Base-by-base conservation (phyloP, 2,797 vertebrate species). In the Pseudomugil tenellus region DNA sequence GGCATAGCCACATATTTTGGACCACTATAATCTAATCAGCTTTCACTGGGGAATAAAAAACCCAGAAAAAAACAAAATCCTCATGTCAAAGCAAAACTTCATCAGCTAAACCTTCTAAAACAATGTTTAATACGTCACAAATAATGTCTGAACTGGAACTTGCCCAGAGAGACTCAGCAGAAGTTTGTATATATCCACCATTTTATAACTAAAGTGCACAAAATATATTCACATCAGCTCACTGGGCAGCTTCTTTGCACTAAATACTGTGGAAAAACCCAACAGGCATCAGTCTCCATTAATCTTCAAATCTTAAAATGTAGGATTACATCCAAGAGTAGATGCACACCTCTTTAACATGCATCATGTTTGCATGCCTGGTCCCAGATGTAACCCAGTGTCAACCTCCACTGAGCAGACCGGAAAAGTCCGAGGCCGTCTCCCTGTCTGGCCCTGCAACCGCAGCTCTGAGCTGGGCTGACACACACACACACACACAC, bases 361-460 rank as follows among this genome's bases (percentile, higher is more conserved):
- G 31, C 25, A 46, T 16, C 16, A 61, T 41, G 61, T 74, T 23
- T 61, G 68, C 73, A 52, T 51, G 65, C 74, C 64, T 28, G 66
- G 39, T 70, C 56, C 52, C 53, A 68, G 59, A 68, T 76, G 63
- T n/a, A 77, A 69, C 62, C 32, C 17, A n/a, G 63, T 64, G 39
- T 25, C 67, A 34, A 43, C 55, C 76, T 76, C 52, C 23, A n/a
- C 35, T 54, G 66, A 70, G 66, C 51, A 63, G 79, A 57, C 58
- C 68, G 62, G 56, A 16, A 34, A 56, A 79, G 66, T 54, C 74
- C n/a, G 31, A 80, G 64, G 67, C 68, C 53, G 80, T 85, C 85
- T 88, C 63, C 59, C 60, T 67, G 85, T 87, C 86, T 84, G 76
- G 76, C 76, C 53, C 56, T 72, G 57, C 35, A 76, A 92, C 92